Evolutionary conservation across 2,888 invertebrate species (phyloP).

Genomic region (Stictocephala bisonia): DNA sequence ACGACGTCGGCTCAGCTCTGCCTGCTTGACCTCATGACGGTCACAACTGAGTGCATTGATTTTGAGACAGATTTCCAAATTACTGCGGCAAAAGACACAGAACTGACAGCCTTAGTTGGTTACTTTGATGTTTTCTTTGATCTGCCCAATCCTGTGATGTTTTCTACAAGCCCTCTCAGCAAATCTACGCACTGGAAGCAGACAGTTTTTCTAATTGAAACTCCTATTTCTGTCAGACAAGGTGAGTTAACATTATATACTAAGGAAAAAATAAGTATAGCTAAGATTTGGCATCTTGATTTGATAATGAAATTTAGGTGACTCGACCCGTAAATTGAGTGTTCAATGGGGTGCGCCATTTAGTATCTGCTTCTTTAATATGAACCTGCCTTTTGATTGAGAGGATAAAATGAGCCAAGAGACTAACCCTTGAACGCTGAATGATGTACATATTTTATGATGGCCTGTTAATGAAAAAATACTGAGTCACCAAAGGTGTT

Average conservation of each 20-base stretch:
- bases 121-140: slow-evolving; percentile 94
- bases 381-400: too few relatives aligned
- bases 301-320: slow-evolving; percentile 34
- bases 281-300: slow-evolving; percentile 42
- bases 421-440: too few relatives aligned
- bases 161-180: slow-evolving; percentile 83
- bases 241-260: slow-evolving; percentile 69
- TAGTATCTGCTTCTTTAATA: too few relatives aligned
- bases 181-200: slow-evolving; percentile 95
- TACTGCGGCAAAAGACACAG: slow-evolving; percentile 72
- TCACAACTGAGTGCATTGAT: slow-evolving; percentile 75
- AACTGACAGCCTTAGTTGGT: slow-evolving; percentile 84
- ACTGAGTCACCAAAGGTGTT: too few relatives aligned
- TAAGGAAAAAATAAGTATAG: slow-evolving; percentile 31
- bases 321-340: too few relatives aligned
- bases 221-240: slow-evolving; percentile 76
- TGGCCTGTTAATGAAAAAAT: too few relatives aligned
- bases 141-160: slow-evolving; percentile 72
- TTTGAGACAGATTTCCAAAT: slow-evolving; percentile 79
- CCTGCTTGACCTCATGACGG: slow-evolving; percentile 79
- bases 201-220: slow-evolving; percentile 86
- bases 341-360: too few relatives aligned
- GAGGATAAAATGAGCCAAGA: too few relatives aligned
- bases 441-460: too few relatives aligned
- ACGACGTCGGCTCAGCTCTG: slow-evolving; percentile 75